Percentiles rank a stretch among this genome's conserved stretches.
These are phyloP conservation scores for Hyphantria cunea DNA, from an alignment of 1,140 invertebrate species.

Conservation along the genomic window DNA sequence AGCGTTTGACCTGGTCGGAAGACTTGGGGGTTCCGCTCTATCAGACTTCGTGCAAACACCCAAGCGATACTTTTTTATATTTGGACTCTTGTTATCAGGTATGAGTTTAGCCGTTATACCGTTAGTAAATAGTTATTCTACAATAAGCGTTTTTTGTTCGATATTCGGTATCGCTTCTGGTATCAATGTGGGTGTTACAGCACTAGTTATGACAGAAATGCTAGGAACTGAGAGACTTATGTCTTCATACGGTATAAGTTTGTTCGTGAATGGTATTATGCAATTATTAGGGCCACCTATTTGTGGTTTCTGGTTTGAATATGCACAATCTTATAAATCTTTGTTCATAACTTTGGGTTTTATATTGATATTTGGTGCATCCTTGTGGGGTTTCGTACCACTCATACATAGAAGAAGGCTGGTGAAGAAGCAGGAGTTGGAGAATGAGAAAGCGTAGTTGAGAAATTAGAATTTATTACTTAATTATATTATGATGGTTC, in stretches of 20 bases:
- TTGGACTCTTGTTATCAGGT: conserved; percentile 89
- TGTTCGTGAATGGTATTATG: conserved; percentile 91
- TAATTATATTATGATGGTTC: too few species aligned
- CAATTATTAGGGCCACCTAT: conserved; percentile 91
- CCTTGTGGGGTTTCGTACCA: conserved; percentile 89
- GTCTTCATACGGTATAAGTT: conserved; percentile 91
- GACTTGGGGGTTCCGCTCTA: conserved; percentile 91
- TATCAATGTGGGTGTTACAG: conserved; percentile 92
- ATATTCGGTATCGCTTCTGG: conserved; percentile 91
- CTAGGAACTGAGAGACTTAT: conserved; percentile 91
- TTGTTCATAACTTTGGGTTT: conserved; percentile 88
- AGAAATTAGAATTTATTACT: not conserved
- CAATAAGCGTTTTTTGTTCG: conserved; percentile 86
- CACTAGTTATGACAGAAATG: conserved; percentile 93
- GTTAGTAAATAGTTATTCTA: conserved; percentile 81
- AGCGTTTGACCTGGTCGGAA: conserved; percentile 88
- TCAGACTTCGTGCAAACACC: conserved; percentile 88
- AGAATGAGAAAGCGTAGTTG: conserved; percentile 33
- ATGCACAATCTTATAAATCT: conserved; percentile 85
- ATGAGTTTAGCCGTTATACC: conserved; percentile 87
- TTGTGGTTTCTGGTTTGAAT: conserved; percentile 86
- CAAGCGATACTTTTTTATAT: conserved; percentile 91
- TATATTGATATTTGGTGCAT: conserved; percentile 87
- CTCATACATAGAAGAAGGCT: conserved; percentile 82
- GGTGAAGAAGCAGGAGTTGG: conserved; percentile 41